Evolutionary conservation across 92 coral and sea anemone genomes (phyloP).

Genomic region (Nematostella vectensis): DNA sequence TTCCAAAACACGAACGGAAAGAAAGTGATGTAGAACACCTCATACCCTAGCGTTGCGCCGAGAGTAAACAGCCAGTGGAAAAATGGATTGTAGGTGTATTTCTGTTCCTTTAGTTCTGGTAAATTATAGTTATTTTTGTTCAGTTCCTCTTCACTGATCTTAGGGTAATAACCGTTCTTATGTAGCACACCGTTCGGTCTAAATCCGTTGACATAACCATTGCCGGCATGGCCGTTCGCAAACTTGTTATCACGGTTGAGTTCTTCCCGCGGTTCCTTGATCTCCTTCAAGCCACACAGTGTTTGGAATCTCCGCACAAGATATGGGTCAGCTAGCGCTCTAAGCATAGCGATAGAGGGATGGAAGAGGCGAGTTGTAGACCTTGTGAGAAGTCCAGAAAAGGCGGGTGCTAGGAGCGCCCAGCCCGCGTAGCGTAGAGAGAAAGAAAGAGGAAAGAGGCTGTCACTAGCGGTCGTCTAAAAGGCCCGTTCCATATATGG

Average conservation of each 20-base stretch:
- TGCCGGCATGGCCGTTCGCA: conserved; percentile 30
- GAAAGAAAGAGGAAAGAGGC: no score
- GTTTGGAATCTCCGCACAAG: conserved; percentile 78
- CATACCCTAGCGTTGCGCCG: conserved; percentile 90
- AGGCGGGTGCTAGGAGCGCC: not conserved
- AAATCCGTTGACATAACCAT: conserved; percentile 34
- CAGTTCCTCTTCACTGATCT: conserved; percentile 3
- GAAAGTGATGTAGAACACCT: conserved; percentile 71
- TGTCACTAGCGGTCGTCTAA: no score
- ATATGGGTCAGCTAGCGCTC: conserved; percentile 78
- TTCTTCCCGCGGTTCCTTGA: conserved; percentile 17
- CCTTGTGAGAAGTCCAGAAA: not conserved
- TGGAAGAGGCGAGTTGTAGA: conserved; percentile 4
- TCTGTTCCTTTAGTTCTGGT: conserved; percentile 1
- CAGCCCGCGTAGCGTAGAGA: conserved; percentile 9
- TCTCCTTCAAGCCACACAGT: conserved; percentile 65
- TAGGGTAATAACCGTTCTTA: conserved; percentile 19
- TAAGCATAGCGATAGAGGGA: conserved; percentile 41
- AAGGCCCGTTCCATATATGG: no score
- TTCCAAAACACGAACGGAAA: conserved; percentile 93
- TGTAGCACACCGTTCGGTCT: conserved; percentile 11
- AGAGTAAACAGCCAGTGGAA: conserved; percentile 65
- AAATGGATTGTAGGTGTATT: conserved; percentile 58
- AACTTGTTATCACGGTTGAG: conserved; percentile 15
- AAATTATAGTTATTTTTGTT: conserved; percentile 2